Percentiles rank a stretch among this genome's conserved stretches.
phyloP scores from a whole-genome alignment of 2,888 invertebrate genomes.

The Nemoura dubitans region DNA sequence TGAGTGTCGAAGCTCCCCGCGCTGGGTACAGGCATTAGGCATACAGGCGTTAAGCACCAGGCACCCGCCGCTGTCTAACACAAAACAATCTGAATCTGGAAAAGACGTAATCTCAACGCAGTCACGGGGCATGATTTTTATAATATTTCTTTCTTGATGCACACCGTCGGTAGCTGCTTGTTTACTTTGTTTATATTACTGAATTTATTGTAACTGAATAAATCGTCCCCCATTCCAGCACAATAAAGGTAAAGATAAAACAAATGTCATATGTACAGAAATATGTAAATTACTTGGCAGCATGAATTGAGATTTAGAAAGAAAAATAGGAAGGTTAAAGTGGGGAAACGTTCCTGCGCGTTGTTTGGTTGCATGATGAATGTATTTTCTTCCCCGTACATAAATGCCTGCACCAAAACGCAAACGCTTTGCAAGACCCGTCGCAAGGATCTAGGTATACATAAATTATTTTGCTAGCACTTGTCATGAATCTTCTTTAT shows the following conservation, averaged over 20 bases:
- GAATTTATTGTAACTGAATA: not conserved
- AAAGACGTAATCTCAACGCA: not conserved
- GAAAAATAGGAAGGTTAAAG: constrained; percentile 29
- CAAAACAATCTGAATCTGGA: not conserved
- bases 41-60: no score
- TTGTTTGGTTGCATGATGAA: constrained; percentile 23
- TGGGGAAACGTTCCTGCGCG: constrained; percentile 7
- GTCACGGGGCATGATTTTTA: not conserved
- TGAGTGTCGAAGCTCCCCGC: no score
- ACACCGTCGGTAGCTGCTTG: not conserved
- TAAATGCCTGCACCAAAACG: constrained; percentile 13
- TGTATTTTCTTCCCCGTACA: constrained; percentile 16
- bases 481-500: constrained; percentile 25
- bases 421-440: not conserved
- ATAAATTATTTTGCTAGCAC: constrained; percentile 17
- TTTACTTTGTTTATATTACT: constrained; percentile 5
- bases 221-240: not conserved
- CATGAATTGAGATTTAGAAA: constrained; percentile 26
- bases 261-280: constrained; percentile 31
- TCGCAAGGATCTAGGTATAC: not conserved
- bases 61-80: not conserved
- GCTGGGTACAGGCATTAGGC: no score
- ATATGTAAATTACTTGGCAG: constrained; percentile 29
- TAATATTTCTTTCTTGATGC: constrained; percentile 30
- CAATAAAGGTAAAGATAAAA: constrained; percentile 14